phyloP scores from a whole-genome alignment of 2,888 invertebrate genomes.

The Xestia ashworthii region DNA sequence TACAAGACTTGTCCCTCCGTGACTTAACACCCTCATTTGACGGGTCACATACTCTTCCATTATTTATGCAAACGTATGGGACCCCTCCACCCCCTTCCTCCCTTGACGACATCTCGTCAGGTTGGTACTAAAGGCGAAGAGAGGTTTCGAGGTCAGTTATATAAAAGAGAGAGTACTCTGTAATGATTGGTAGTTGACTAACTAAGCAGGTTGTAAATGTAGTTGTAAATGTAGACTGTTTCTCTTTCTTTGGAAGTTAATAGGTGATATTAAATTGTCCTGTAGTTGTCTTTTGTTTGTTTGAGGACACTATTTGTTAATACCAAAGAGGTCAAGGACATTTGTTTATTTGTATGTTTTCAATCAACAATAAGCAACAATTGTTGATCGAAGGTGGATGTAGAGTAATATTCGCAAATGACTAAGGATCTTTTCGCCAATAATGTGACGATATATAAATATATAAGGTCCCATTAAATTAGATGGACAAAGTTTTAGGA shows the following conservation, averaged over 20 bases:
- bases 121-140: conserved; percentile 20
- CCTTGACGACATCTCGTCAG: conserved; percentile 12
- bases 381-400: too few species aligned
- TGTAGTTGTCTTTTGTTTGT: neutral
- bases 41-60: conserved; percentile 60
- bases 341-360: too few species aligned
- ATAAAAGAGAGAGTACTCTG: conserved; percentile 27
- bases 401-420: too few species aligned
- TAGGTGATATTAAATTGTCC: neutral
- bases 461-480: too few species aligned
- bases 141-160: conserved; percentile 29
- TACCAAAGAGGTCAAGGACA: too few species aligned
- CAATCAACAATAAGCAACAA: too few species aligned
- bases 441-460: too few species aligned
- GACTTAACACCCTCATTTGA: conserved; percentile 62
- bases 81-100: conserved; percentile 9
- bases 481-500: too few species aligned
- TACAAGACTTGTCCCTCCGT: conserved; percentile 54
- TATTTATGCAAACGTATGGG: conserved; percentile 64
- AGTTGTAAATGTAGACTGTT: neutral
- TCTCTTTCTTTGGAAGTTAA: neutral
- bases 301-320: neutral
- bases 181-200: conserved; percentile 25
- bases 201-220: neutral
- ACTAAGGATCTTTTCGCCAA: too few species aligned